These are phyloP conservation scores for Sisor rabdophorus DNA, from an alignment of 2,113 vertebrate genomes.

Conservation along the genomic window DNA sequence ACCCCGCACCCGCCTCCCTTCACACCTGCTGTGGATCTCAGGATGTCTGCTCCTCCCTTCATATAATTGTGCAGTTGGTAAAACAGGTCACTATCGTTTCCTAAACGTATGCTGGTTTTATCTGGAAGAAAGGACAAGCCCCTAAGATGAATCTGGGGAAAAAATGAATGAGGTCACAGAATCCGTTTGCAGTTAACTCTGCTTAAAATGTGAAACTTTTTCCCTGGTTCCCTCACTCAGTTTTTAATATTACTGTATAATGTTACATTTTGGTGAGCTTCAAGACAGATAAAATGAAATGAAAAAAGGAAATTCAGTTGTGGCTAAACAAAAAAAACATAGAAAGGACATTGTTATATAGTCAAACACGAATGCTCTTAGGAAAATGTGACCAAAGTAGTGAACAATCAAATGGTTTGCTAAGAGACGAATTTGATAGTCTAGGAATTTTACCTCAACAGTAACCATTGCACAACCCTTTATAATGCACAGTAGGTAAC, in stretches of 20 bases:
- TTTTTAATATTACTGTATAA: neutral
- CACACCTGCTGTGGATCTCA: conserved; percentile 57
- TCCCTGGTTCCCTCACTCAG: neutral
- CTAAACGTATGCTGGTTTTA: conserved; percentile 5
- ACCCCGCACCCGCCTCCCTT: conserved; percentile 13
- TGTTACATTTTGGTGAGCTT: neutral
- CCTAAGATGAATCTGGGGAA: neutral
- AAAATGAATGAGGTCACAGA: neutral
- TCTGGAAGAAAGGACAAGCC: neutral
- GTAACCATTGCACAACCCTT: neutral
- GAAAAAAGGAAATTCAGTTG: neutral
- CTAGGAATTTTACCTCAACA: neutral
- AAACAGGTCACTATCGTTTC: conserved; percentile 34
- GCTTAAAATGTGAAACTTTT: neutral
- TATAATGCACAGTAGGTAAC: neutral
- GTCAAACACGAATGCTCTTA: neutral
- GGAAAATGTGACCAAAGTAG: neutral
- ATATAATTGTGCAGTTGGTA: conserved; percentile 33
- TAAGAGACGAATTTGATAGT: neutral
- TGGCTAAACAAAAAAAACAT: neutral
- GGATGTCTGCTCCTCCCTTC: conserved; percentile 49
- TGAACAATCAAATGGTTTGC: neutral
- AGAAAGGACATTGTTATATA: neutral
- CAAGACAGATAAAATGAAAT: neutral
- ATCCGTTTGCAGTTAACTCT: neutral